Evolutionary conservation across 1,140 invertebrate species (phyloP), one percentile per base, ranked within the genome.

Genomic region (Brachionus calyciflorus): DNA sequence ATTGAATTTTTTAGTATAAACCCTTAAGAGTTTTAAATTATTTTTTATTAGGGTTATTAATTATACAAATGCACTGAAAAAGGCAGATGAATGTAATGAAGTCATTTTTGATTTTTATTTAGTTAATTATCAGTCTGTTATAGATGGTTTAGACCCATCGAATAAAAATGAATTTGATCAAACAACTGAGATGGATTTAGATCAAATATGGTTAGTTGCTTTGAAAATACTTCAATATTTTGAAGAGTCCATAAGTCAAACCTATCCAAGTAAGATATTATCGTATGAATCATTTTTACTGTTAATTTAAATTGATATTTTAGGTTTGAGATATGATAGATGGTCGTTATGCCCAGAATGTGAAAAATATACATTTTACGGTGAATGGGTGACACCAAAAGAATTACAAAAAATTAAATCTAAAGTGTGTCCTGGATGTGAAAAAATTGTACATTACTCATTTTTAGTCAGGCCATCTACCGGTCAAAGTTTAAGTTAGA

Each of bases 141-240:
- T 51, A 6, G 46, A 49, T 4, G 28, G 37, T n/a, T 28, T 65
- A 26, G 60, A 65, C 12, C 60, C 33, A 21, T 24, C 69, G 2
- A 73, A 41, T 19, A 55, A 26, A 44, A 51, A 30, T 37, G 69
- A 73, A 21, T 49, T 40, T 51, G 69, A 73, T 17, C 69, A 73
- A 51, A 73, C 46, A 19, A 73, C 46, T 10, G 51, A 49, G 17
- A 73, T 73, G 46, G 69, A 73, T 51, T 17, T 73, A 19, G 69
- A 73, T 51, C 69, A 73, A 41, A 49, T 73, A 14, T 73, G 69
- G 69, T 30, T 55, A n/a, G n/a, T 73, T 10, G 69, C 69, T 73
- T 30, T 51, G 14, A 49, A 37, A 30, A 46, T 73, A 21, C 33
- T 73, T 7, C 46, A 73, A 40, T 41, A 51, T 12, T 73, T 73